Percentiles rank a stretch among this genome's conserved stretches.
These are phyloP conservation scores for Procapra przewalskii DNA, from an alignment of 2,113 vertebrate genomes.

Conservation along the genomic window DNA sequence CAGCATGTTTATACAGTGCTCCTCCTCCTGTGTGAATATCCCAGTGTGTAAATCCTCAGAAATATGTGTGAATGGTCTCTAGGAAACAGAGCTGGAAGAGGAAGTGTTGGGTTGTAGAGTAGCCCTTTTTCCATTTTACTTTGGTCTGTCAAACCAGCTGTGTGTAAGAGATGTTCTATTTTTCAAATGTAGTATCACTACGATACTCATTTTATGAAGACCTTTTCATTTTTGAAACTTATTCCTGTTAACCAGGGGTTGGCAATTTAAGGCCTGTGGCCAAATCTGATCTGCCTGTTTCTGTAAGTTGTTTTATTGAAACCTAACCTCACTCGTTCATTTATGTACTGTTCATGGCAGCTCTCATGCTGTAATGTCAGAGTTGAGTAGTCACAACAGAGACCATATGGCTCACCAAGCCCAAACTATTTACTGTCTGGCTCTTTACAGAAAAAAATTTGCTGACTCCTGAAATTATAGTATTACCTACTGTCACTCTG, in stretches of 20 bases:
- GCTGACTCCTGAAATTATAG: background rate
- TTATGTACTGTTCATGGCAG: background rate
- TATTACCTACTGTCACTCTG: background rate
- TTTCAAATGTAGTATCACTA: constrained; percentile 9
- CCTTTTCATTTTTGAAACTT: background rate
- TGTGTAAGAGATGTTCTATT: background rate
- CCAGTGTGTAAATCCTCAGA: background rate
- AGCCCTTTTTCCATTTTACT: background rate
- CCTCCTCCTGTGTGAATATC: background rate
- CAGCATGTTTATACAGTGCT: background rate
- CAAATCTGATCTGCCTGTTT: background rate
- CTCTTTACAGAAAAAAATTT: background rate
- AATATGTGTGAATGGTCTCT: background rate
- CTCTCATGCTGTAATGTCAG: background rate
- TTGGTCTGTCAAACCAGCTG: background rate
- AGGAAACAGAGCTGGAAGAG: background rate
- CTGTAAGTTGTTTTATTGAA: constrained; percentile 18
- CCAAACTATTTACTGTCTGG: background rate
- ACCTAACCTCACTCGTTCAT: background rate
- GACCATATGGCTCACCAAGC: background rate
- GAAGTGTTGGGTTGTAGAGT: background rate
- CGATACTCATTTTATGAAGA: background rate
- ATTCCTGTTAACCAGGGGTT: background rate
- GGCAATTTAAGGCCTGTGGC: background rate
- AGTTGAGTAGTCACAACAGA: background rate